Conservation (phyloP, 2,888 invertebrate genomes). For the Hirtodrosophila confusa region DNA sequence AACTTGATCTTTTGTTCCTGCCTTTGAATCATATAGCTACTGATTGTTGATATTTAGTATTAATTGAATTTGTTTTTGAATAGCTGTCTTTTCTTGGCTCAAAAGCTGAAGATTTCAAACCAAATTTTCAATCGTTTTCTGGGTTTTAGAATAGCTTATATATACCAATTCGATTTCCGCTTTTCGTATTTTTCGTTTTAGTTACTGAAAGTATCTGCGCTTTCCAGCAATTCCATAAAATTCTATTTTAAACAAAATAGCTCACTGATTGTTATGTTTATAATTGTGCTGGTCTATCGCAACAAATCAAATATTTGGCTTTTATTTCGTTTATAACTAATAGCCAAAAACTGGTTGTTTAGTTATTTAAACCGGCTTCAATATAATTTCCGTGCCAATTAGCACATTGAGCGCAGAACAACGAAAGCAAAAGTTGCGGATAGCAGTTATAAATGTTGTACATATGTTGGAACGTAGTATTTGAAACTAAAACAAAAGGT, state of each 20-base stretch:
- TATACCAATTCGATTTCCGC: no score
- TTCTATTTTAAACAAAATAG: not conserved
- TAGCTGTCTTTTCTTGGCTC: no score
- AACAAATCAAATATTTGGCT: constrained; percentile 25
- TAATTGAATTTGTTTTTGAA: no score
- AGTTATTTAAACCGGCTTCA: constrained; percentile 66
- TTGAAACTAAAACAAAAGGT: constrained; percentile 67
- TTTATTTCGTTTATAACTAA: constrained; percentile 22
- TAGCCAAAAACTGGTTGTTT: constrained; percentile 54
- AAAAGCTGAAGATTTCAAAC: no score
- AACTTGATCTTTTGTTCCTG: no score
- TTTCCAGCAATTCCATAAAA: no score
- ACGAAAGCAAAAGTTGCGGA: constrained; percentile 75
- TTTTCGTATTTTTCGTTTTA: no score
- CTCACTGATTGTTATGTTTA: not conserved
- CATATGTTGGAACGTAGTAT: constrained; percentile 11
- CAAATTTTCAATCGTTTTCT: no score
- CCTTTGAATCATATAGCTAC: no score
- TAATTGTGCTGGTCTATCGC: not conserved
- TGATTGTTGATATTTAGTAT: no score
- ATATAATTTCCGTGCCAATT: constrained; percentile 74
- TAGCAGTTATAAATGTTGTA: constrained; percentile 43
- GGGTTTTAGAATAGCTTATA: no score
- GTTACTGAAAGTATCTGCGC: no score
- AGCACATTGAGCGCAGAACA: constrained; percentile 54